Evolutionary conservation across 37 sponge, comb jelly and placozoan genomes (phyloP), one percentile per base, ranked within the genome.

Genomic region (Corticium candelabrum): DNA sequence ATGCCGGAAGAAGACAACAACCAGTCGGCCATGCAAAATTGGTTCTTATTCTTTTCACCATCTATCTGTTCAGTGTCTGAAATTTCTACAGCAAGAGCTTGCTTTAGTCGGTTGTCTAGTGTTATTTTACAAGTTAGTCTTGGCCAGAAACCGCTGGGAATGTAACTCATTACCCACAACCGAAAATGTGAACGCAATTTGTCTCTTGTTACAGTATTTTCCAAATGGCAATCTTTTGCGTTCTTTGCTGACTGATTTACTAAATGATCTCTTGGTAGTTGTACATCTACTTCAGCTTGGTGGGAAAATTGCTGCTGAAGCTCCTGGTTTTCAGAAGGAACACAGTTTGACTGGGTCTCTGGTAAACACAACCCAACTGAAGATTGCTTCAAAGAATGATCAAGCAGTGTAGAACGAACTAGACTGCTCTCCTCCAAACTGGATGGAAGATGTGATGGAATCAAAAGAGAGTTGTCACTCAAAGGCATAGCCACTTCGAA

Each of bases 131-230:
- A 94, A 35, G 90, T 84, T 21, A 94, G 83, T 0, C 95, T 40
- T 1, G 95, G 95, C 95, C 95, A 94, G 74, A 94, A 94, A 31
- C 95, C 95, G 29, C 82, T 76, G 0, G 90, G 90, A 29, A 93
- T 78, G 79, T 81, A 87, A 32, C 80, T 67, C n/a, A 84, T 74
- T 32, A 90, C 67, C 90, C 94, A 93, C 79, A 87, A 78, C 4
- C 90, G 62, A 50, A 27, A 27, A 11, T 27, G 21, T 21, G 62
- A 21, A 27, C 62, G 62, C n/a, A n/a, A n/a, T n/a, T n/a, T n/a
- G n/a, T n/a, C n/a, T n/a, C n/a, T n/a, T n/a, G n/a, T n/a, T n/a
- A n/a, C n/a, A n/a, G n/a, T n/a, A n/a, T n/a, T n/a, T n/a, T n/a
- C n/a, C n/a, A n/a, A n/a, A n/a, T n/a, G n/a, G n/a, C n/a, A n/a